Evolutionary conservation across 64 coral and sea anemone species (phyloP).

Genomic region (Cladopsammia gracilis): DNA sequence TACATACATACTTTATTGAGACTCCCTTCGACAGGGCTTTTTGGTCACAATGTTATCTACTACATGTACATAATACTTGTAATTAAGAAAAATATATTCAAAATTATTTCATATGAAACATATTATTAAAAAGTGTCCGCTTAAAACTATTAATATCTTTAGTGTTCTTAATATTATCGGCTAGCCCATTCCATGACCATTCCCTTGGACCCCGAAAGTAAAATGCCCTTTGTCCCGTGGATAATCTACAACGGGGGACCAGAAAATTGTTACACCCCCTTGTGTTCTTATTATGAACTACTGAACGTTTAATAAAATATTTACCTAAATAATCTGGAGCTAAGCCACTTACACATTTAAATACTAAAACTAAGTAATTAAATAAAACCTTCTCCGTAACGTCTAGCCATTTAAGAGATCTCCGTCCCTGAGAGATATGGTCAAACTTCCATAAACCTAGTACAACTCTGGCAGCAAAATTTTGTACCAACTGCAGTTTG

Average conservation of each 20-base stretch:
- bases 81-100: not conserved
- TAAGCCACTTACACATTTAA: slow-evolving; percentile 26
- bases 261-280: not conserved
- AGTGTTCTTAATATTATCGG: not conserved
- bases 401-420: slow-evolving; percentile 59
- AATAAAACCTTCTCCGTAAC: slow-evolving; percentile 52
- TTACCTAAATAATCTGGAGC: slow-evolving; percentile 59
- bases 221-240: slow-evolving; percentile 21
- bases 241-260: slow-evolving; percentile 9
- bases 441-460: slow-evolving; percentile 30
- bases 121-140: slow-evolving; percentile 6
- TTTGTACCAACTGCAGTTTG: slow-evolving; percentile 24
- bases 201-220: not conserved
- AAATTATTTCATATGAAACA: not conserved
- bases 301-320: slow-evolving; percentile 41
- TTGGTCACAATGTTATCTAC: no score
- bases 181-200: slow-evolving; percentile 24
- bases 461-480: not conserved
- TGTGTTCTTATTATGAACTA: slow-evolving; percentile 27
- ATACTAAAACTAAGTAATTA: slow-evolving; percentile 40
- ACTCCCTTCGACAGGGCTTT: no score
- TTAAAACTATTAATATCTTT: not conserved
- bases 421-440: slow-evolving; percentile 36
- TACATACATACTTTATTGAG: no score
- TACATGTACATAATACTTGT: no score